These are phyloP conservation scores for Peromyscus polionotus DNA, from an alignment of 2,113 vertebrate genomes.

Conservation along the genomic window DNA sequence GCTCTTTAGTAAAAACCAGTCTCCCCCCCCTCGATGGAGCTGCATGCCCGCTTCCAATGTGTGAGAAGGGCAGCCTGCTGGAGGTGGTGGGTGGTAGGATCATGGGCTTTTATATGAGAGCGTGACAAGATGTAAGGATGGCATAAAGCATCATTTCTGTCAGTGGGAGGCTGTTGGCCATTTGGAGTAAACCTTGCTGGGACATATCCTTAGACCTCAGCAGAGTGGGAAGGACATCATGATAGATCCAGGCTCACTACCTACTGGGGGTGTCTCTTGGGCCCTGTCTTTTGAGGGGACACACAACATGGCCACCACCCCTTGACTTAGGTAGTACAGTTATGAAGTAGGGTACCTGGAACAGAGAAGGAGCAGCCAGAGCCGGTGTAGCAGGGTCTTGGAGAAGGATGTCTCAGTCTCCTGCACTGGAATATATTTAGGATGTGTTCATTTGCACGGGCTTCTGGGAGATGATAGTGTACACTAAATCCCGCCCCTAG, in stretches of 20 bases:
- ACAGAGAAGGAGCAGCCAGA: neutral
- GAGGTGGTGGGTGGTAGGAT: fast-evolving
- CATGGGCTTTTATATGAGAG: neutral
- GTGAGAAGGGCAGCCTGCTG: neutral
- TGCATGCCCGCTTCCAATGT: fast-evolving
- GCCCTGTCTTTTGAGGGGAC: neutral
- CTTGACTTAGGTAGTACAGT: fast-evolving
- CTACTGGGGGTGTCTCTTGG: neutral
- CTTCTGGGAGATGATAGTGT: fast-evolving
- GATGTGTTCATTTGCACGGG: neutral
- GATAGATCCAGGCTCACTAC: neutral
- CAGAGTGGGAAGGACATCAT: neutral
- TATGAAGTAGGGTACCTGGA: fast-evolving
- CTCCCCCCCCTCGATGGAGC: fast-evolving
- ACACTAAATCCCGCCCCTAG: fast-evolving
- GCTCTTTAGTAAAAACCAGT: neutral
- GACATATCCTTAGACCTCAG: neutral
- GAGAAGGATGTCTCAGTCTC: neutral
- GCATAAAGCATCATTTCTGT: neutral
- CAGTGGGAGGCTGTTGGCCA: fast-evolving
- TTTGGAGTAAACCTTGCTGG: neutral
- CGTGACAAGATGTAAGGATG: fast-evolving
- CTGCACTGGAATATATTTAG: neutral
- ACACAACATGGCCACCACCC: neutral
- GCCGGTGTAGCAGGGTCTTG: neutral